Evolutionary conservation across 2,113 vertebrate genomes (phyloP), one percentile per base, ranked within the genome.

Genomic region (Chrysemys picta): DNA sequence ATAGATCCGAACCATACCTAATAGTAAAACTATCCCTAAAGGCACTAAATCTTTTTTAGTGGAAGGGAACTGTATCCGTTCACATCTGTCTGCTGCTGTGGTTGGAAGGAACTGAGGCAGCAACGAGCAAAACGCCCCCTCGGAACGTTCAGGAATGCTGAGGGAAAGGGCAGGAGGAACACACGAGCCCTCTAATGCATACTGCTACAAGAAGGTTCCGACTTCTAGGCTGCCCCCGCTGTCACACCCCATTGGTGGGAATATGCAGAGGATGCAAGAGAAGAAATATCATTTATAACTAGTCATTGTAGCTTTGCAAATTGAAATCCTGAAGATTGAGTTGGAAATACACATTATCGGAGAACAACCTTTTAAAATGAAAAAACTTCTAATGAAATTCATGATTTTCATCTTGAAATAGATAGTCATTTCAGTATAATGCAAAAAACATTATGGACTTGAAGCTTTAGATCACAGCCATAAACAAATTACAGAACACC

Each of bases 281-380:
- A 72, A 72, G n/a, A 38, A 72, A 38, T 72, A 72, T 19, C 4
- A 72, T 22, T 38, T 38, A 72, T 19, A n/a, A n/a, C 35, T n/a
- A 69, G 35, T n/a, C 65, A 69, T 2, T 69, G 35, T n/a, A 72
- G n/a, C 16, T 69, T 69, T 69, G 4, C 35, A 35, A 69, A n/a
- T 17, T 69, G 21, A 38, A 72, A 72, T 38, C 65, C 65, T 72
- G 65, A 69, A 69, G 35, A 65, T 35, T 75, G 50, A 27, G 49
- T 84, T 92, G 90, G 85, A 92, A 91, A 94, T 92, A 54, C 69
- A 45, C 79, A 90, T 89, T 89, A 89, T 89, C 78, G 82, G 69
- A 93, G 91, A 85, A 76, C 47, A 80, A 80, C 72, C 75, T 81
- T 75, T 85, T 56, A 81, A 80, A 86, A 87, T 90, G 83, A 93